Conservation (phyloP, 2,797 vertebrate genomes). For the Poecilia gillii region DNA sequence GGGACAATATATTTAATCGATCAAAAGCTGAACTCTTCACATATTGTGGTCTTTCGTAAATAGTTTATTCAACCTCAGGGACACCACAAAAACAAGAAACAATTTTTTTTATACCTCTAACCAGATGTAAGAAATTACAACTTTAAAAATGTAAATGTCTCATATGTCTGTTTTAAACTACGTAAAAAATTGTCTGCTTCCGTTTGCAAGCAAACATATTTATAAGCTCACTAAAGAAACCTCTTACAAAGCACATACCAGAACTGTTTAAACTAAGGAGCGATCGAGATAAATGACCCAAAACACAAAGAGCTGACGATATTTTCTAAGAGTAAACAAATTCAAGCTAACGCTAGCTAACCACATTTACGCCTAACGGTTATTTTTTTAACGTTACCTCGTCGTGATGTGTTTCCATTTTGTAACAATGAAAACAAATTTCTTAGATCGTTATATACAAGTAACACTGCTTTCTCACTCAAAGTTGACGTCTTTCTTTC, state of each 20-base stretch:
- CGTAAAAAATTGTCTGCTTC: neutral
- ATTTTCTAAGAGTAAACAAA: slow-evolving; percentile 23
- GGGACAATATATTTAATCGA: too few relatives aligned
- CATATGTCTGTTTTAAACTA: neutral
- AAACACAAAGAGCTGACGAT: neutral
- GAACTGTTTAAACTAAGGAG: neutral
- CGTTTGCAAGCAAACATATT: neutral
- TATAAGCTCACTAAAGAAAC: neutral
- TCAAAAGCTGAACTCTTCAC: neutral
- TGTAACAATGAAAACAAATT: neutral
- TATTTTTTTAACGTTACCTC: slow-evolving; percentile 61
- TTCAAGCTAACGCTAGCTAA: slow-evolving; percentile 39
- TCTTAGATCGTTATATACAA: neutral
- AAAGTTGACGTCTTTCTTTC: neutral
- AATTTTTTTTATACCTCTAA: neutral
- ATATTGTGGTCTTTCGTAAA: neutral
- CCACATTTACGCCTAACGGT: slow-evolving; percentile 30
- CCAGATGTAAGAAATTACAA: neutral
- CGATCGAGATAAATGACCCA: neutral
- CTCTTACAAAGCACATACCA: neutral
- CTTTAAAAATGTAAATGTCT: neutral
- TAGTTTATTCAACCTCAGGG: neutral
- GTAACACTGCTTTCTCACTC: neutral
- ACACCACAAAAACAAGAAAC: neutral
- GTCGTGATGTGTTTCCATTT: slow-evolving; percentile 73